A percentile compares a stretch with the other conserved stretches of the same genome.
Conservation (phyloP, 35 echinoderm and acorn worm genomes). For the Hemicentrotus pulcherrimus region DNA sequence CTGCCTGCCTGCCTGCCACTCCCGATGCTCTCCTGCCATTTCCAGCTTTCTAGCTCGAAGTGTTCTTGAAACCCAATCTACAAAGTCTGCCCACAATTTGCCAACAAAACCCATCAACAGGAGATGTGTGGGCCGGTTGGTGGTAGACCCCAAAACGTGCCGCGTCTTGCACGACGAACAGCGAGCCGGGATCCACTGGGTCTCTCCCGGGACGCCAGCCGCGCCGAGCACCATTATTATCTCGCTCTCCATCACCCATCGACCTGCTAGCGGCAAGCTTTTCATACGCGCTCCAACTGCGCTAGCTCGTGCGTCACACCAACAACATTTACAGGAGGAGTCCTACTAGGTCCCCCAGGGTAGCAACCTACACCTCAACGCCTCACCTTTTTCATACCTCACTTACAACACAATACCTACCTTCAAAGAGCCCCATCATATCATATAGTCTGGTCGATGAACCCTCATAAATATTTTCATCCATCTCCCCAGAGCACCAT, state of each 20-base stretch:
- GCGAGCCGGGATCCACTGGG: constrained; percentile 20
- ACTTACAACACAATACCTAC: constrained; percentile 9
- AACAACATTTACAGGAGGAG: constrained; percentile 36
- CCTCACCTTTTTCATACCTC: not conserved
- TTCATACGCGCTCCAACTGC: constrained; percentile 21
- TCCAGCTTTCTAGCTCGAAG: constrained; percentile 28
- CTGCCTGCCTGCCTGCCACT: constrained; percentile 27
- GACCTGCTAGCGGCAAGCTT: constrained; percentile 15
- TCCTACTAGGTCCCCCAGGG: not conserved
- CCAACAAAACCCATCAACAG: constrained; percentile 36
- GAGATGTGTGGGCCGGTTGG: constrained; percentile 27
- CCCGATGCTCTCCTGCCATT: constrained; percentile 27
- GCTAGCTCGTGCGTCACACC: constrained; percentile 32
- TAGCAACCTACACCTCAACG: constrained; percentile 13
- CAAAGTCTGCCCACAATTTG: constrained; percentile 40
- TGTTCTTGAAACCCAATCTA: constrained; percentile 38
- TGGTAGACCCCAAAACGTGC: constrained; percentile 34
- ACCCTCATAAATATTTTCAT: constrained; percentile 34
- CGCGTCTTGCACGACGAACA: not conserved
- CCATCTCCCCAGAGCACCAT: constrained; percentile 8
- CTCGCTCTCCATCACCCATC: constrained; percentile 16
- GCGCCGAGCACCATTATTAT: not conserved
- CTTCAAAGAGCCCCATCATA: constrained; percentile 19
- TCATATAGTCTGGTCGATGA: constrained; percentile 29
- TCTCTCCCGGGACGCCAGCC: constrained; percentile 25